phyloP scores from a whole-genome alignment of 2,888 invertebrate genomes.

The Stenchaetothrips biformis region DNA sequence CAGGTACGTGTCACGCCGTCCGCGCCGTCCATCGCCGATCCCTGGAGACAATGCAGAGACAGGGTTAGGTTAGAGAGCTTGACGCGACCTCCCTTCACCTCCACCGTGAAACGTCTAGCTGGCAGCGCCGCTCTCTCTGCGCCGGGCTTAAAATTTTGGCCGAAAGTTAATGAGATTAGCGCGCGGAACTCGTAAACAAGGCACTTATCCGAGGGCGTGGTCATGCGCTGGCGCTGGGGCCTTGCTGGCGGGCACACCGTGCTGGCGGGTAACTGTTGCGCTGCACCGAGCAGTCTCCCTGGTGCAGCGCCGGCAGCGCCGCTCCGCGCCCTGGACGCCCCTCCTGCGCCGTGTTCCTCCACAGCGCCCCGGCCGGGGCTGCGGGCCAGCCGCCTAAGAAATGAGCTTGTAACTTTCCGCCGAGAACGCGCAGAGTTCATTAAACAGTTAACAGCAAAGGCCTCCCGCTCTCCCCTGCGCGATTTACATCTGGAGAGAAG shows the following conservation, averaged over 20 bases:
- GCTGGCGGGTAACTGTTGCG: neutral
- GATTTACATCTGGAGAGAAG: constrained; percentile 10
- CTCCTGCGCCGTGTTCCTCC: neutral
- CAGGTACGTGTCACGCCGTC: too few relatives aligned
- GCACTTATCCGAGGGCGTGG: neutral
- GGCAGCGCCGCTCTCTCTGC: neutral
- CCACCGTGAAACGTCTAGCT: neutral
- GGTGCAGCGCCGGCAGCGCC: neutral
- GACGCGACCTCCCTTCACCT: too few relatives aligned
- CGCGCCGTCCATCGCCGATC: too few relatives aligned
- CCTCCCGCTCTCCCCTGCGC: neutral
- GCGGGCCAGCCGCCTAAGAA: constrained; percentile 2
- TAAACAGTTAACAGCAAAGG: constrained; percentile 15
- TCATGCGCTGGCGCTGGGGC: neutral
- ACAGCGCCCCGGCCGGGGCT: neutral
- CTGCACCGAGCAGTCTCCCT: neutral
- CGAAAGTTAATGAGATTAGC: neutral
- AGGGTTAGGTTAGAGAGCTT: too few relatives aligned
- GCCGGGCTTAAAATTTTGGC: neutral
- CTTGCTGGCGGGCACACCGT: neutral
- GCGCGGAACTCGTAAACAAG: neutral
- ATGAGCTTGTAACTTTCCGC: constrained; percentile 24
- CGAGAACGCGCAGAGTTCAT: constrained; percentile 19
- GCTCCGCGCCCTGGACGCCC: neutral
- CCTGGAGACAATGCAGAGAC: too few relatives aligned